Evolutionary conservation across 2,888 invertebrate genomes (phyloP), one percentile per base, ranked within the genome.

Genomic region (Dioctria linearis): DNA sequence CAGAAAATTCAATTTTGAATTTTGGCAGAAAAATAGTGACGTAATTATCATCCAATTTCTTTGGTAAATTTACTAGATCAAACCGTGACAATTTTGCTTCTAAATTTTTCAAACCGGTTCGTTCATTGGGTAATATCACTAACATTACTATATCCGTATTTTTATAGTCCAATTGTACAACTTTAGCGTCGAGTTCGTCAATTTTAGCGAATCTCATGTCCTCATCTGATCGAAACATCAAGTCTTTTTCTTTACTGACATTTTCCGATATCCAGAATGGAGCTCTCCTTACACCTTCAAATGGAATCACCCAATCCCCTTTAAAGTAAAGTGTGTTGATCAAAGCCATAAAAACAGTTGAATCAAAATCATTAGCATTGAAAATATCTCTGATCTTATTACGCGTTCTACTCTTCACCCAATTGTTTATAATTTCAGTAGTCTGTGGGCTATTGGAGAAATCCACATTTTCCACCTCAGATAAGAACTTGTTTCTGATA

Each of bases 311-410:
- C 96, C 96, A 97, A 49, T 91, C 90, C 25, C 95, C 94, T 90
- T 96, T 96, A 89, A 97, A 96, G 87, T 96, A 95, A 40, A 96
- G 92, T 3, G 96, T 96, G 86, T 96, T 97, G 1, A 95, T 91
- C 13, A 97, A 91, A 3, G 96, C 93, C 82, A 96, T 86, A 42
- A 92, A 90, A 2, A 95, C 94, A 1, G 88, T 83, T 0, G 80
- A 37, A 85, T 88, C 84, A 5, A 96, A 85, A 85, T 90, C 89
- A 82, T 90, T 91, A 0, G 92, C 42, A 0, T 90, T 85, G 67
- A 98, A 89, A 4, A 98, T 90, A 85, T 96, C 90, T 84, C 93
- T 93, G 83, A 98, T 98, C 86, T 94, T 94, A n/a, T 94, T 88
- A 78, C 95, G 93, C 0, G 98, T 98, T 85, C 95, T 92, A 5